Evolutionary conservation across 2,113 vertebrate species (phyloP), one percentile per base, ranked within the genome.

Genomic region (Cranoglanis bouderius): DNA sequence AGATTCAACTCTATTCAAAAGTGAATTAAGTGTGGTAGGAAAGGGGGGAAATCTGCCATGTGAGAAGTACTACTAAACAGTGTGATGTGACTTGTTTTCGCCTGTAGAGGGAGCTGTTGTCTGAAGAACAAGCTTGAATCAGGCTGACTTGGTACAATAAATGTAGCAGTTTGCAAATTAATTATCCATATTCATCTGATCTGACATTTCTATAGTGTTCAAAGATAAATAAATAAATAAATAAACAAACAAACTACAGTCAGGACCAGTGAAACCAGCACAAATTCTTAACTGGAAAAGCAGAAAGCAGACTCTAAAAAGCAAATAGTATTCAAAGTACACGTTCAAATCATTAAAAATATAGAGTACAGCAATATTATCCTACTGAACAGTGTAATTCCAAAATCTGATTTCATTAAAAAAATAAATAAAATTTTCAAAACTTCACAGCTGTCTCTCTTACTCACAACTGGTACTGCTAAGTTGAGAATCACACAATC

Each of bases 91-190:
- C 10, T 14, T 8, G 1, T 35, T 19, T 81, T n/a, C 43, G 55
- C 35, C 90, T 72, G 61, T 85, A 90, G 90, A 89, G 85, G 89
- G 90, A 43, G 38, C 87, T 46, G n/a, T 63, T 14, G 57, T n/a
- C 35, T 81, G 83, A n/a, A 49, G 10, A 84, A 72, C 6, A 4
- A 78, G 40, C 46, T 40, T 53, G 0, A 81, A 53, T 32, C 80
- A 38, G 53, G 10, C n/a, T 59, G 80, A 40, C 78, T 10, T 57
- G 18, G 53, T 38, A 59, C 51, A 38, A 57, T 38, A 82, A 21
- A 40, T 13, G 21, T 0, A 82, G 16, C 19, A 38, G 38, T 57
- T 38, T 21, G 32, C 19, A 21, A 82, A 82, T 10, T 8, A 21
- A 55, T 55, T 35, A 57, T 4, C 6, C 32, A 38, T 81, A 81